Percentiles rank a stretch among this genome's conserved stretches.
phyloP scores from a whole-genome alignment of 2,113 vertebrate genomes.

The Cephalopholis sonnerati region DNA sequence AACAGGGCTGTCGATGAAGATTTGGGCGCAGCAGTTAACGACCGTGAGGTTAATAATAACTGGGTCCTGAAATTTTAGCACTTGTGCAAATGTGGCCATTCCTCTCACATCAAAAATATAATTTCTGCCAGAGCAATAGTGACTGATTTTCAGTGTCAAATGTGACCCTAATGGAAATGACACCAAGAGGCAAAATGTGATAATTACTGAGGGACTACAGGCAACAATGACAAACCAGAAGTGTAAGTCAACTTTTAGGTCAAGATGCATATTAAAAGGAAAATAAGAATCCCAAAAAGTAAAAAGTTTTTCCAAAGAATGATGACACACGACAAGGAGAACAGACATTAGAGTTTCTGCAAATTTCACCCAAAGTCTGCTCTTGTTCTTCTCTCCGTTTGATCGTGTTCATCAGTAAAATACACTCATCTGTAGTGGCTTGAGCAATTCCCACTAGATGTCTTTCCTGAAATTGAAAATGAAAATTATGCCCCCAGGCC shows the following conservation, averaged over 20 bases:
- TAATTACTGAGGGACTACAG: neutral
- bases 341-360: neutral
- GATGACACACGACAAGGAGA: neutral
- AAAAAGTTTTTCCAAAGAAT: neutral
- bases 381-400: constrained; percentile 3
- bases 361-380: neutral
- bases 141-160: neutral
- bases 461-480: constrained; percentile 32
- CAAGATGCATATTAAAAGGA: neutral
- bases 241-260: neutral
- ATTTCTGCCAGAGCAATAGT: neutral
- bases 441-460: constrained; percentile 9
- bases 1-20: neutral
- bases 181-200: neutral
- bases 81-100: neutral
- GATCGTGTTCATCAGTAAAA: constrained; percentile 27
- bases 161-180: neutral
- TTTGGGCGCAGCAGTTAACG: neutral
- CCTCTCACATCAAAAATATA: neutral
- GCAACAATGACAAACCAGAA: neutral
- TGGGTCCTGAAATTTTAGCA: neutral
- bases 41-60: neutral
- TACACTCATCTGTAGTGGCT: neutral
- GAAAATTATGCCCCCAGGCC: constrained; percentile 1
- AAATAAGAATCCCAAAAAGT: neutral